Evolutionary conservation across 2,797 vertebrate species (phyloP).

Genomic region (Thalassophryne amazonica): DNA sequence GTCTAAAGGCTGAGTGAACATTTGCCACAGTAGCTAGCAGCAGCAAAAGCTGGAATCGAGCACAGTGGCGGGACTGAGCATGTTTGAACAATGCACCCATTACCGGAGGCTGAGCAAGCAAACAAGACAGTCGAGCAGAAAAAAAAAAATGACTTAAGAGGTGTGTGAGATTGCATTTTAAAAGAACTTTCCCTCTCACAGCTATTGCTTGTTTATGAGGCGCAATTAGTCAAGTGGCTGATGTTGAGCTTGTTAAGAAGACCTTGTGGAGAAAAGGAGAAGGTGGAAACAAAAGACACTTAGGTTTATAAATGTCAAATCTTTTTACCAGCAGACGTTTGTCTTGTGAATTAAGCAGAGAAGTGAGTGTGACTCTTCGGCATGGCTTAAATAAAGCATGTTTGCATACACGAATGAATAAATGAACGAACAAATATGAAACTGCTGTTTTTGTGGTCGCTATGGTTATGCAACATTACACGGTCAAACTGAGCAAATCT

Average conservation of each 20-base stretch:
- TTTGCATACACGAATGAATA: slow-evolving; percentile 40
- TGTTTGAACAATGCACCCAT: slow-evolving; percentile 6
- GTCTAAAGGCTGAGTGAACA: slow-evolving; percentile 17
- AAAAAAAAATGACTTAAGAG: slow-evolving; percentile 7
- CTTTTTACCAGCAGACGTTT: slow-evolving; percentile 20
- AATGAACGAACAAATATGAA: too few species aligned
- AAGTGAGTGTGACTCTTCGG: slow-evolving; percentile 35
- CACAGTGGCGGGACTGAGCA: background rate
- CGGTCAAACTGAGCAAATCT: slow-evolving; percentile 42
- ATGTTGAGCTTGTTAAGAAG: slow-evolving; percentile 29
- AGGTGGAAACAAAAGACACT: background rate
- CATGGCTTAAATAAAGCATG: slow-evolving; percentile 46
- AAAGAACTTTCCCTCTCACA: slow-evolving; percentile 4
- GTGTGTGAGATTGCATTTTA: slow-evolving; percentile 1
- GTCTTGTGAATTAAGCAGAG: slow-evolving; percentile 32
- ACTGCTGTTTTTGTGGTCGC: slow-evolving; percentile 6
- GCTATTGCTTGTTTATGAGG: slow-evolving; percentile 25
- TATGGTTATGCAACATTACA: slow-evolving; percentile 41
- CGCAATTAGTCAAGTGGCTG: slow-evolving; percentile 36
- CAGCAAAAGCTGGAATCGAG: slow-evolving; percentile 7
- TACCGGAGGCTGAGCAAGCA: background rate
- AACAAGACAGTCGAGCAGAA: slow-evolving; percentile 5
- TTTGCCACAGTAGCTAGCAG: slow-evolving; percentile 24
- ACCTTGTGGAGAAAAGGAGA: slow-evolving; percentile 9
- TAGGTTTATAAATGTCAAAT: too few species aligned